A percentile compares a stretch with the other conserved stretches of the same genome.
These are phyloP conservation scores for Gobio occitaniae DNA, from an alignment of 2,797 vertebrate species.

Conservation along the genomic window DNA sequence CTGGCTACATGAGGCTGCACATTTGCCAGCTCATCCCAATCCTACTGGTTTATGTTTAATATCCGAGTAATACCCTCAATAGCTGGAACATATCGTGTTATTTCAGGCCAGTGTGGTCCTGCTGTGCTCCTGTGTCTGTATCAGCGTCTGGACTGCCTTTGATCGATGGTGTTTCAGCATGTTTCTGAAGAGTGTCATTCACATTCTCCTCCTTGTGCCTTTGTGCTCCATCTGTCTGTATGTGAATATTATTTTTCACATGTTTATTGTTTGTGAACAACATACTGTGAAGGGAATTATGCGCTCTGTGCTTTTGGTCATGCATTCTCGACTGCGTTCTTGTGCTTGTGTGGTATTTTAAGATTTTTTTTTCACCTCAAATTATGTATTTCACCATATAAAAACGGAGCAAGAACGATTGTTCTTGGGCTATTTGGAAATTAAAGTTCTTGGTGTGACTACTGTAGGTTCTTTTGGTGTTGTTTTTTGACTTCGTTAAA, in stretches of 20 bases:
- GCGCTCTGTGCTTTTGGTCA: constrained; percentile 55
- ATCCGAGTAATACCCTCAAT: constrained; percentile 66
- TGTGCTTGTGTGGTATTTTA: constrained; percentile 1
- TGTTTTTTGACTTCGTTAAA: neutral
- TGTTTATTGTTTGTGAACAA: constrained; percentile 55
- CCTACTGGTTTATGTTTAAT: constrained; percentile 74
- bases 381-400: neutral
- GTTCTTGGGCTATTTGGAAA: neutral
- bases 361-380: neutral
- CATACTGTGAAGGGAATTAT: constrained; percentile 66
- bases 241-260: constrained; percentile 27
- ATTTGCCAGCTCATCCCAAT: constrained; percentile 60
- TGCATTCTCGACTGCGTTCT: constrained; percentile 24
- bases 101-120: constrained; percentile 66
- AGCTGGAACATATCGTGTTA: constrained; percentile 67
- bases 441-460: neutral
- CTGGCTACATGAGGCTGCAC: constrained; percentile 52
- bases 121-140: constrained; percentile 29
- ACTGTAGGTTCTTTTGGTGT: neutral
- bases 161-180: constrained; percentile 27
- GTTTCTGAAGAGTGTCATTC: constrained; percentile 30
- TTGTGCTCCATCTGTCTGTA: constrained; percentile 47
- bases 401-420: neutral
- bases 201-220: constrained; percentile 28
- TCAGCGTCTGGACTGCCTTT: constrained; percentile 44